Evolutionary conservation across 2,888 invertebrate genomes (phyloP), one percentile per base, ranked within the genome.

Genomic region (Eurytoma adleriae): DNA sequence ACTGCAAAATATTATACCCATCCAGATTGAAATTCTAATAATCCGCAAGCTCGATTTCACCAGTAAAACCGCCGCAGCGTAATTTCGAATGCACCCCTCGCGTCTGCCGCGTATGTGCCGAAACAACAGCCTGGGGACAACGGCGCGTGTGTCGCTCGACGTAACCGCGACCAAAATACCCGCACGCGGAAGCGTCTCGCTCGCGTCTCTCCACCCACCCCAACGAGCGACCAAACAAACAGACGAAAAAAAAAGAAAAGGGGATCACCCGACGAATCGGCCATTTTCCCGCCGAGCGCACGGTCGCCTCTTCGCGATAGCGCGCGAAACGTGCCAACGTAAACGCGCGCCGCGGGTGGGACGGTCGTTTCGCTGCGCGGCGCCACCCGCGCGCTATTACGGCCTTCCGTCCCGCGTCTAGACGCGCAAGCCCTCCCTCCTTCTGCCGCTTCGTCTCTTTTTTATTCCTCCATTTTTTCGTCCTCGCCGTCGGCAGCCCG

Each of bases 261-360:
- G 14, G 24, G 57, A 24, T 70, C 77, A 30, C 18, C 16, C 64
- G 57, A 66, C 66, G 67, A 71, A 72, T 72, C 16, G 71, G 13
- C 20, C 62, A 70, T 59, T 78, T 71, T 71, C 59, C 56, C 66
- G 14, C n/a, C 18, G 12, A 18, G n/a, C 14, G 18, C 18, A 7
- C 3, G 59, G 27, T 61, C 40, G 24, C 24, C 70, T 48, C 59
- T 40, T 70, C 61, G 16, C 3, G 70, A 57, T 13, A n/a, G 48
- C 70, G 20, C 27, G 54, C 16, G 40, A 40, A 40, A 40, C 48
- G 40, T 18, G 64, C 64, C 64, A 64, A 40, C 40, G 10, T 64
- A 64, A 64, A 64, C 64, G 24, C 24, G 18, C 20, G 59, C 62
- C 64, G 40, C 62, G 40, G 54, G 54, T 14, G 54, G 62, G 27